Evolutionary conservation across 2,888 invertebrate species (phyloP), one percentile per base, ranked within the genome.

Genomic region (Agrotis ipsilon): DNA sequence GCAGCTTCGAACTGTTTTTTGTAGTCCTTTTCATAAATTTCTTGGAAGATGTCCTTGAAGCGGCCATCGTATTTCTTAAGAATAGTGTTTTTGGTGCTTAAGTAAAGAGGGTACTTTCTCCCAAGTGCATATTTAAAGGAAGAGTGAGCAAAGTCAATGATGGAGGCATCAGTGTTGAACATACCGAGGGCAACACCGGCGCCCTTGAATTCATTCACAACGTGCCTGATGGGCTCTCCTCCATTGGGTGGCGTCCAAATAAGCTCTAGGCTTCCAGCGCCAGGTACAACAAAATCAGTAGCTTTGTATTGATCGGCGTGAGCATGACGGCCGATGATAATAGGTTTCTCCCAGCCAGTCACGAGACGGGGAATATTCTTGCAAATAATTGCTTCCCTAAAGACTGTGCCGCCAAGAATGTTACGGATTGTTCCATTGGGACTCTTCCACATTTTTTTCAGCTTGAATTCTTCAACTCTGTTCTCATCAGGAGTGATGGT

Each of bases 401-500:
- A 98, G 0, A 98, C 97, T 0, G 98, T 98, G 21, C 98, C 98
- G 1, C 98, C 98, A 18, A 98, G 96, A 85, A 98, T 98, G 89
- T 98, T 98, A 92, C 98, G 97, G 81, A 98, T 98, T 5, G 98
- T 98, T 64, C 98, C 98, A 89, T 98, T 98, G 0, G 98, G 98
- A 62, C 98, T 98, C 92, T 98, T 98, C 98, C 98, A 98, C 98
- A 98, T 98, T 92, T 98, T 97, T 90, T 98, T 98, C 82, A 98
- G 92, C 2, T 98, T 98, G 90, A 98, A 98, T 92, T 98, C 98
- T 94, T 98, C 98, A 0, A 99, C 99, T 91, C 99, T 97, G 49
- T 98, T 98, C 93, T 99, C 99, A 93, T 99, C 99, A 2, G 99
- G 99, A 0, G 99, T 99, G 81, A 99, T 99, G 3, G 99, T 98